Evolutionary conservation across 1,140 invertebrate genomes (phyloP).

Genomic region (Micrasema minimum): DNA sequence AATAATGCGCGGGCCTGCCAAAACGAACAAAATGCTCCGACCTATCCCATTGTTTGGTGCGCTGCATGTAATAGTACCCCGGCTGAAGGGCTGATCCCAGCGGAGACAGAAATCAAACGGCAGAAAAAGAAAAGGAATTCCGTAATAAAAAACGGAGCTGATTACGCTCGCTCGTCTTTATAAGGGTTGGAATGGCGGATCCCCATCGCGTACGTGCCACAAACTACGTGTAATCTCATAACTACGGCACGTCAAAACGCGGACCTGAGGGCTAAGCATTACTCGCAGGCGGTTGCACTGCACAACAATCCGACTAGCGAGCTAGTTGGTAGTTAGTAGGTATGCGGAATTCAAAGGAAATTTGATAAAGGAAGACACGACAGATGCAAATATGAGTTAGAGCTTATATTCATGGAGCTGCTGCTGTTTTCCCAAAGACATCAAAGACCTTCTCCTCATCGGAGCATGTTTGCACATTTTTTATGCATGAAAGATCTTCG

Average conservation of each 20-base stretch:
- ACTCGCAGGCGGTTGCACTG: slow-evolving; percentile 18
- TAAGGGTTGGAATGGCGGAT: neutral
- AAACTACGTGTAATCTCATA: neutral
- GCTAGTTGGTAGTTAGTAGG: no score
- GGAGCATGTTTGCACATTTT: no score
- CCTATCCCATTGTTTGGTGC: slow-evolving; percentile 30
- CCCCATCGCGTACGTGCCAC: slow-evolving; percentile 1
- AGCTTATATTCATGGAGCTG: no score
- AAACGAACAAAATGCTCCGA: slow-evolving; percentile 38
- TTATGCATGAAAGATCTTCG: no score
- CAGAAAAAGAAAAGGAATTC: neutral
- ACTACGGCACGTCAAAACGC: slow-evolving; percentile 12
- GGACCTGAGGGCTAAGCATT: slow-evolving; percentile 10
- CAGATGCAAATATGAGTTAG: no score
- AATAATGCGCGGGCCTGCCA: slow-evolving; percentile 31
- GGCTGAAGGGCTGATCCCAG: slow-evolving; percentile 6
- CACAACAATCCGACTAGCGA: neutral
- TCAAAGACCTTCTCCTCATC: no score
- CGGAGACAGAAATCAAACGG: neutral
- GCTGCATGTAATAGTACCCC: slow-evolving; percentile 10
- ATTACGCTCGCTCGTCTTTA: neutral
- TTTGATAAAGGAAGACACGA: slow-evolving; percentile 11
- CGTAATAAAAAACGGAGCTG: neutral
- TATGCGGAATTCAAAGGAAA: slow-evolving; percentile 2
- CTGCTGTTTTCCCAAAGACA: no score